phyloP scores from a whole-genome alignment of 2,797 vertebrate species.

The Sebastes hubbsi region DNA sequence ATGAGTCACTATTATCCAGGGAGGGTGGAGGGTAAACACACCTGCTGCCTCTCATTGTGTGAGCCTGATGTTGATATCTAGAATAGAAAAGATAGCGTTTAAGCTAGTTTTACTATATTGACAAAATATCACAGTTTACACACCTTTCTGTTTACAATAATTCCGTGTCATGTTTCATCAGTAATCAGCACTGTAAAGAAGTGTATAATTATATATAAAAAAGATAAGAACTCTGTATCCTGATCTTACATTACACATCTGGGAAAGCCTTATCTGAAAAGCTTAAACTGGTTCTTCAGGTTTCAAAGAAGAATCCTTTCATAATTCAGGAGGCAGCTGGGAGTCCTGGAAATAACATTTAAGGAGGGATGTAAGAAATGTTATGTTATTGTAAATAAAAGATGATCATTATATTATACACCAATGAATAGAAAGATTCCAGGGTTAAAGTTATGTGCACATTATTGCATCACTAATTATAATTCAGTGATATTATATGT shows the following conservation, averaged over 20 bases:
- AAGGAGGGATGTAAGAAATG: not conserved
- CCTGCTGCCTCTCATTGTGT: constrained; percentile 24
- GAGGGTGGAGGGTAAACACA: constrained; percentile 51
- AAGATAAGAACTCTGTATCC: not conserved
- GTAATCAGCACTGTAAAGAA: not conserved
- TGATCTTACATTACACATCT: not conserved
- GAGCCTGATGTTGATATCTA: not conserved
- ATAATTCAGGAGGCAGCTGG: not conserved
- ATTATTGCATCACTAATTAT: too few species aligned
- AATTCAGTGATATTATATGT: too few species aligned
- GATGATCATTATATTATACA: too few species aligned
- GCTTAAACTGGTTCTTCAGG: not conserved
- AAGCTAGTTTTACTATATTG: not conserved
- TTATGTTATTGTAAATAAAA: too few species aligned
- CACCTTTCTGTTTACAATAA: not conserved
- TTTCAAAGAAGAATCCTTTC: not conserved
- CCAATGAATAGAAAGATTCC: too few species aligned
- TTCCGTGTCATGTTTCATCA: not conserved
- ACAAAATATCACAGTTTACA: not conserved
- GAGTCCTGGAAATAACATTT: not conserved
- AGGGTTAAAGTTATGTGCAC: too few species aligned
- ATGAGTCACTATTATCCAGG: constrained; percentile 42
- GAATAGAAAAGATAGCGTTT: not conserved
- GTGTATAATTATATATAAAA: not conserved
- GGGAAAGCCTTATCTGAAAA: not conserved